These are phyloP conservation scores for Drosophila auraria DNA, from an alignment of 1,140 invertebrate genomes.

Conservation along the genomic window DNA sequence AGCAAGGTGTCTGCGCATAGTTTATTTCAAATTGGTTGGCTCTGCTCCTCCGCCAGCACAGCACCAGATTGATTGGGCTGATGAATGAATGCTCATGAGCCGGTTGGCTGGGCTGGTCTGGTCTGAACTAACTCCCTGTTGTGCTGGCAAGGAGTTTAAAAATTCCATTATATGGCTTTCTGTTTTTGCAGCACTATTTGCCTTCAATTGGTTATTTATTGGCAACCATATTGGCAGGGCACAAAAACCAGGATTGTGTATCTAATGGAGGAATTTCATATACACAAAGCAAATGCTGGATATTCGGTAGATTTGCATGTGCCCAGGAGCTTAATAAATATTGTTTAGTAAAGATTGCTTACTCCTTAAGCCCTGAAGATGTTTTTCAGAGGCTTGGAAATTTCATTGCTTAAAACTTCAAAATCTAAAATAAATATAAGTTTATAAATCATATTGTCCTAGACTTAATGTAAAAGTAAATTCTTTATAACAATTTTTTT, in stretches of 20 bases:
- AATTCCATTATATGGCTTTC: conserved; percentile 66
- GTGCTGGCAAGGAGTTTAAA: conserved; percentile 36
- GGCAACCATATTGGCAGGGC: conserved; percentile 26
- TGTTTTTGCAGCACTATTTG: conserved; percentile 58
- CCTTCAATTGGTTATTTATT: conserved; percentile 76
- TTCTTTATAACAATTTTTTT: too few relatives aligned
- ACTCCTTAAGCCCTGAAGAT: not conserved
- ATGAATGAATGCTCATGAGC: conserved; percentile 51
- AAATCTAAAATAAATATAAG: not conserved
- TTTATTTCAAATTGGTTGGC: conserved; percentile 59
- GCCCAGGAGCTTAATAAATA: too few relatives aligned
- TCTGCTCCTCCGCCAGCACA: conserved; percentile 32
- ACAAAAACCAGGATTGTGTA: conserved; percentile 1
- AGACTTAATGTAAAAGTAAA: not conserved
- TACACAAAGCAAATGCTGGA: not conserved
- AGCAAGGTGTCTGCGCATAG: conserved; percentile 46
- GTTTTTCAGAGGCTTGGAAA: not conserved
- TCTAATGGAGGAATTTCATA: conserved; percentile 1
- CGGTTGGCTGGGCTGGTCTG: not conserved
- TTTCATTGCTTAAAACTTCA: rapidly evolving
- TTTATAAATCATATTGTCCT: not conserved
- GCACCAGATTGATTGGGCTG: conserved; percentile 67
- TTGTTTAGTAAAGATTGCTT: not conserved
- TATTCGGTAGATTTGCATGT: not conserved
- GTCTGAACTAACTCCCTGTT: not conserved